Evolutionary conservation across 2,888 invertebrate species (phyloP).

Genomic region (Chloromyia formosa): DNA sequence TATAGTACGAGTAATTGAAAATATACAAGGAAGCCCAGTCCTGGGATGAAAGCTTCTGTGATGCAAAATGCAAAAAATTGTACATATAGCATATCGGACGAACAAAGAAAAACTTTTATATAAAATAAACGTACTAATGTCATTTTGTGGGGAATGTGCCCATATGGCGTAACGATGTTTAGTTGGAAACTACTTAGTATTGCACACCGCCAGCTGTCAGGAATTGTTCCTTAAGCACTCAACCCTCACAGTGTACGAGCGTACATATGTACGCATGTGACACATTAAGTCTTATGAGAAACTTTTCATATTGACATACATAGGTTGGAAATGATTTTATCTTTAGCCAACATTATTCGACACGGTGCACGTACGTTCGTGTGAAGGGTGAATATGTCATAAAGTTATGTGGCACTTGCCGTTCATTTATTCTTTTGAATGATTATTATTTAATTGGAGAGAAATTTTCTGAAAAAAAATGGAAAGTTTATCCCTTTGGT

Average conservation of each 20-base stretch:
- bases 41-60: too few species aligned
- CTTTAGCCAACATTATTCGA: conserved; percentile 29
- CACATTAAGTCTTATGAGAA: conserved; percentile 36
- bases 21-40: too few species aligned
- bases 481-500: too few species aligned
- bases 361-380: not conserved
- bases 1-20: too few species aligned
- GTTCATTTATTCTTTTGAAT: conserved; percentile 21
- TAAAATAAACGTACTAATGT: conserved; percentile 22
- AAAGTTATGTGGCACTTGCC: conserved; percentile 14
- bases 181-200: conserved; percentile 49
- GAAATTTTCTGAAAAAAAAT: too few species aligned
- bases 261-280: not conserved
- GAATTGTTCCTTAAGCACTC: conserved; percentile 47
- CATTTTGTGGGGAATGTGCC: conserved; percentile 44
- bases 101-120: not conserved
- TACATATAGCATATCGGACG: too few species aligned
- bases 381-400: not conserved
- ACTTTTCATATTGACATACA: conserved; percentile 42
- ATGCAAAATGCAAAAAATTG: too few species aligned
- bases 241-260: not conserved
- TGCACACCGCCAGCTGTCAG: conserved; percentile 46
- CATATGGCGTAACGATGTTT: conserved; percentile 47
- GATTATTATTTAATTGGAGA: conserved; percentile 33
- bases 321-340: conserved; percentile 41